Evolutionary conservation across 2,888 invertebrate species (phyloP).

Genomic region (Aphelenchoides bicaudatus): DNA sequence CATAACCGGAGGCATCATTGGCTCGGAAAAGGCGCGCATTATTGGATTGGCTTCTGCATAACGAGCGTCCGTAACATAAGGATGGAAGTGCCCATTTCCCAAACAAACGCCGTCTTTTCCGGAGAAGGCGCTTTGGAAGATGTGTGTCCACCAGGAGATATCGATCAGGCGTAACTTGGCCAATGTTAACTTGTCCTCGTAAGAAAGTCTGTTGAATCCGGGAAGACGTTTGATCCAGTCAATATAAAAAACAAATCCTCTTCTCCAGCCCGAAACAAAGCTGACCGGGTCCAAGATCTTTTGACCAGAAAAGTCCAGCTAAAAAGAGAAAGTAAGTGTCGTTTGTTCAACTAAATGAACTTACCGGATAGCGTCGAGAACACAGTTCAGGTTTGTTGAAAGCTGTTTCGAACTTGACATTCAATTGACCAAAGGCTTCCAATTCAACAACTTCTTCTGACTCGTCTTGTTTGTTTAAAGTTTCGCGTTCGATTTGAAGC

Average conservation of each 20-base stretch:
- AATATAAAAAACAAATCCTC: slow-evolving; percentile 34
- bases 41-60: slow-evolving; percentile 12
- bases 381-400: slow-evolving; percentile 27
- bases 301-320: slow-evolving; percentile 13
- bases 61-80: slow-evolving; percentile 19
- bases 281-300: slow-evolving; percentile 4
- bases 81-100: slow-evolving; percentile 32
- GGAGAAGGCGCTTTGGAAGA: too few species aligned
- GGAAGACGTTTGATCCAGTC: slow-evolving; percentile 26
- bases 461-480: neutral
- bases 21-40: slow-evolving; percentile 24
- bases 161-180: slow-evolving; percentile 35
- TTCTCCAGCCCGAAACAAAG: slow-evolving; percentile 37
- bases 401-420: slow-evolving; percentile 29
- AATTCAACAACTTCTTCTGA: neutral
- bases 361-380: slow-evolving; percentile 31
- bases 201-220: slow-evolving; percentile 21
- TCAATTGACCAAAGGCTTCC: slow-evolving; percentile 9
- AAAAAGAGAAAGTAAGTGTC: too few species aligned
- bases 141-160: too few species aligned
- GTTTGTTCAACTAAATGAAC: too few species aligned
- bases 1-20: slow-evolving; percentile 15
- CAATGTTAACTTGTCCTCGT: slow-evolving; percentile 28
- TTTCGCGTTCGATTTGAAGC: neutral
- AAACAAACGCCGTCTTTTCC: slow-evolving; percentile 23